Percentiles rank a stretch among this genome's conserved stretches.
phyloP scores from a whole-genome alignment of 2,113 vertebrate species.

The Chroicocephalus ridibundus region DNA sequence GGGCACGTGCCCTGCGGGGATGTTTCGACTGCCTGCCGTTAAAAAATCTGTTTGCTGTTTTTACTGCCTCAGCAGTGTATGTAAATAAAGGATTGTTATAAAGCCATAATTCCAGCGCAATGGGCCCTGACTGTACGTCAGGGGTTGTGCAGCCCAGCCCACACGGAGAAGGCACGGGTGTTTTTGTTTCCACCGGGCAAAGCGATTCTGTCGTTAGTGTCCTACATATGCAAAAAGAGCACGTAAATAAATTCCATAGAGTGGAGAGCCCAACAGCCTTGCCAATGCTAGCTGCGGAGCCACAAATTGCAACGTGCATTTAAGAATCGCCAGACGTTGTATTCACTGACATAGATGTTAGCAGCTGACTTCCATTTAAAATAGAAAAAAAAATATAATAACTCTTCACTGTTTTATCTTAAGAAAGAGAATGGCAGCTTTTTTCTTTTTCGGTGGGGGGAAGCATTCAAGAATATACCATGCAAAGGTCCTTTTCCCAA shows the following conservation, averaged over 20 bases:
- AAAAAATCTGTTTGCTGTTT: constrained; percentile 77
- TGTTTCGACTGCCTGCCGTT: constrained; percentile 69
- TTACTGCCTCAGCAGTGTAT: constrained; percentile 78
- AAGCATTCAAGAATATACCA: not conserved
- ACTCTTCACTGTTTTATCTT: not conserved
- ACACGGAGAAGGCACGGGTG: constrained; percentile 33
- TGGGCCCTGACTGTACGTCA: constrained; percentile 59
- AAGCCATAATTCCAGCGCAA: constrained; percentile 70
- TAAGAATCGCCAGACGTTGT: constrained; percentile 3
- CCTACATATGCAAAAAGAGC: constrained; percentile 23
- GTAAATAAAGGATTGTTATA: constrained; percentile 80
- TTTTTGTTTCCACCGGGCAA: constrained; percentile 50
- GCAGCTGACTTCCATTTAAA: constrained; percentile 25
- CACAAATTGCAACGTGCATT: constrained; percentile 49
- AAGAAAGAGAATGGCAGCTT: not conserved
- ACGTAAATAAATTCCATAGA: constrained; percentile 61
- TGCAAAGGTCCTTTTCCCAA: not conserved
- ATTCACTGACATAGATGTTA: constrained; percentile 6
- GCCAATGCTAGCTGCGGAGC: constrained; percentile 28
- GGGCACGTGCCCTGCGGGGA: constrained; percentile 61
- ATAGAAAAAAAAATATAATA: not conserved
- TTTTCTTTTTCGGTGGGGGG: not conserved
- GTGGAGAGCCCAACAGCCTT: constrained; percentile 11
- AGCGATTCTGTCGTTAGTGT: constrained; percentile 34
- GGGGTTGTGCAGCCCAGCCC: constrained; percentile 63